These are phyloP conservation scores for Mellivora capensis DNA, from an alignment of 2,113 vertebrate species.

Conservation along the genomic window DNA sequence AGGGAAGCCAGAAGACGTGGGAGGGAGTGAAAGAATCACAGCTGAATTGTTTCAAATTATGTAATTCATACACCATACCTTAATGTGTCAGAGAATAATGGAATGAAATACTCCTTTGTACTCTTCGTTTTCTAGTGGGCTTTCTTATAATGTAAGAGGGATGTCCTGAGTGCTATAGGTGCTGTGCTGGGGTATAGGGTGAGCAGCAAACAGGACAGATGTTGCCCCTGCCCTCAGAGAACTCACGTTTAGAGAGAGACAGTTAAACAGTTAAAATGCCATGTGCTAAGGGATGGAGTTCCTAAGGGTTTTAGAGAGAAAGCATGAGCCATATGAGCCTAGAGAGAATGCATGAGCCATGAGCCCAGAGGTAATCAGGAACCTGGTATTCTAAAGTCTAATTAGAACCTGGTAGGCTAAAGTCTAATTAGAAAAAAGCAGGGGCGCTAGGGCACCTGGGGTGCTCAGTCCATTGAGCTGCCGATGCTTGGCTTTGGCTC, in stretches of 20 bases:
- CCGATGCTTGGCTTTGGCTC: not conserved
- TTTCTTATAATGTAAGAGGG: not conserved
- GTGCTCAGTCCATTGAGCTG: not conserved
- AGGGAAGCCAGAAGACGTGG: conserved; percentile 15
- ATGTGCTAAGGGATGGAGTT: not conserved
- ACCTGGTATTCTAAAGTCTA: not conserved
- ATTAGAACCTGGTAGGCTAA: not conserved
- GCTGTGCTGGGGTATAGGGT: not conserved
- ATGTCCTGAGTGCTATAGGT: not conserved
- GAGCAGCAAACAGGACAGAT: not conserved
- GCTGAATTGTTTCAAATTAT: not conserved
- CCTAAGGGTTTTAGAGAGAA: not conserved
- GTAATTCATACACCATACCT: not conserved
- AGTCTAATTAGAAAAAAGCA: not conserved
- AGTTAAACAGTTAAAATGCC: not conserved
- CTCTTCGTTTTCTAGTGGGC: not conserved
- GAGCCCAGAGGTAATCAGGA: not conserved
- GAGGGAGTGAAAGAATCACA: conserved; percentile 32
- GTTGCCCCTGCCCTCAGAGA: not conserved
- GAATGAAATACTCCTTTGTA: not conserved
- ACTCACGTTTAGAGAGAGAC: not conserved
- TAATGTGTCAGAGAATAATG: not conserved
- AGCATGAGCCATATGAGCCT: not conserved
- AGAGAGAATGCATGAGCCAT: not conserved
- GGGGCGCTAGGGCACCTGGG: not conserved